Conservation (phyloP, 2,888 invertebrate genomes). For the Pachymerium ferrugineum region DNA sequence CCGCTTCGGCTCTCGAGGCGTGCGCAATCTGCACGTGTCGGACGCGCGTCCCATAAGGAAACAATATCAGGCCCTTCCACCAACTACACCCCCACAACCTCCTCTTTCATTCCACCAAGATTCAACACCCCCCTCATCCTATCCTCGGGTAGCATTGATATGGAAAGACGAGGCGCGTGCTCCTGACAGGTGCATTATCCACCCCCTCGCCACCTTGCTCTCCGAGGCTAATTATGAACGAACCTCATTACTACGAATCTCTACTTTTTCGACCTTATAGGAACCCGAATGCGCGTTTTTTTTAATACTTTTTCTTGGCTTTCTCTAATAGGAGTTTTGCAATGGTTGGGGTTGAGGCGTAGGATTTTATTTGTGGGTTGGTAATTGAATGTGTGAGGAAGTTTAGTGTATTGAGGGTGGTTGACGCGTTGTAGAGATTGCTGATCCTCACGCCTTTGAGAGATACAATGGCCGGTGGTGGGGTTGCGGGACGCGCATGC, state of each 20-base stretch:
- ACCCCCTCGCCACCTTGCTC: conserved; percentile 3
- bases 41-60: neutral
- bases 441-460: neutral
- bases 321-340: neutral
- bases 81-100: neutral
- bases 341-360: neutral
- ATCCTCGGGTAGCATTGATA: conserved; percentile 13
- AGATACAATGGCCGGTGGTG: neutral
- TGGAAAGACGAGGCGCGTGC: conserved; percentile 13
- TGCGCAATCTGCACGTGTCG: conserved; percentile 8
- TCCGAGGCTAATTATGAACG: neutral
- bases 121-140: neutral
- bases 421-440: neutral
- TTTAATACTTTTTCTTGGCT: neutral
- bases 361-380: neutral
- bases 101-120: conserved; percentile 7
- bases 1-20: conserved; percentile 4
- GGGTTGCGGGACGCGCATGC: neutral
- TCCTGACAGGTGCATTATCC: conserved; percentile 13
- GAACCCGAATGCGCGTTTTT: neutral
- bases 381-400: too few species aligned
- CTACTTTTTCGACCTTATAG: neutral
- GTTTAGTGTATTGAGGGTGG: neutral
- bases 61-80: neutral
- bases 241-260: neutral